Evolutionary conservation across 2,888 invertebrate species (phyloP), one percentile per base, ranked within the genome.

Genomic region (Steinernema hermaphroditum): DNA sequence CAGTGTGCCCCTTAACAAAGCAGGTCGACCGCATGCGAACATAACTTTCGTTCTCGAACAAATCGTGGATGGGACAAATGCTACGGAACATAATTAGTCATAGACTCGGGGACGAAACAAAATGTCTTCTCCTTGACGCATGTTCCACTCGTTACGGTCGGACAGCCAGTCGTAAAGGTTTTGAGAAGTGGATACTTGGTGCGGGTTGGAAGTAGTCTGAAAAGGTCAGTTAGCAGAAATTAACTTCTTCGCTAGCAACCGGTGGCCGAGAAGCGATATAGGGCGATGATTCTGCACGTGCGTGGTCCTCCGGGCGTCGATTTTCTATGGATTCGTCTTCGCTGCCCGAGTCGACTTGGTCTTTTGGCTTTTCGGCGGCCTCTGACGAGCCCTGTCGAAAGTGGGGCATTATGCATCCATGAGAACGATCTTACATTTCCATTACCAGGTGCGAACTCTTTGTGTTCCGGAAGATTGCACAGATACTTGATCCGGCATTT

Each of bases 131-230:
- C 62, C 76, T 16, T 76, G 57, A 27, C 41, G 46, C 24, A 70
- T 68, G 49, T 62, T 75, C 29, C 32, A 37, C 24, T 34, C 70
- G 54, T 75, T 76, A n/a, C 69, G 22, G 70, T 76, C 76, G 29
- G 75, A 77, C 14, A 76, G 41, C 76, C 76, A 76, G 68, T 76
- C 69, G 70, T 76, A 76, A 49, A 76, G 69, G 9, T 70, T 46
- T 44, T 76, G 72, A 1, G 62, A 62, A 6, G 62, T 62, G 16
- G 29, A 32, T 32, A 32, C 2, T 27, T 62, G 62, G 32, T 32
- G 62, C 22, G 32, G 27, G 29, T 46, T 46, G 46, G 46, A 19
- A 19, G 46, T 12, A 19, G 22, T 46, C 46, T 46, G 46, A 19
- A 16, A 19, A 46, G 6, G 46, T 19, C 16, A 46, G 22, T n/a